These are phyloP conservation scores for Amazona vittata DNA, from an alignment of 2,113 vertebrate genomes.

Conservation along the genomic window DNA sequence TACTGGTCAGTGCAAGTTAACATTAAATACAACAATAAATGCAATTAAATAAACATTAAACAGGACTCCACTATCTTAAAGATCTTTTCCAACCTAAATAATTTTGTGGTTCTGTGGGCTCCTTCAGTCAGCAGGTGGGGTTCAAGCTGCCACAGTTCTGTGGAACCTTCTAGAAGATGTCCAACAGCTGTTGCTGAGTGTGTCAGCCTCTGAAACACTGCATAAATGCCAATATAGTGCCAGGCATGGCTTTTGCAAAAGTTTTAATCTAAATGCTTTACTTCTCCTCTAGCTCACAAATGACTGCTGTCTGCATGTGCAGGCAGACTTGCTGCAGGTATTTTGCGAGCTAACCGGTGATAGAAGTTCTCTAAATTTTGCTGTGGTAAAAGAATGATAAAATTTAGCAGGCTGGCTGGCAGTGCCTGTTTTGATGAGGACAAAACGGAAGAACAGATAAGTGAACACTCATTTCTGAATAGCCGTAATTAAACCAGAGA, in stretches of 20 bases:
- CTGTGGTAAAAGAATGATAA: not conserved
- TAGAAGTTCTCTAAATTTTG: not conserved
- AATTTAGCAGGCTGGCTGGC: not conserved
- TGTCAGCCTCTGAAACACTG: not conserved
- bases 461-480: not conserved
- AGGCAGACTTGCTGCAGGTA: not conserved
- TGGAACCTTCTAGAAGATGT: not conserved
- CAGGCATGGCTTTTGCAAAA: not conserved
- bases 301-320: rapidly evolving
- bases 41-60: not conserved
- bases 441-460: not conserved
- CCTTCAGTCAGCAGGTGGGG: not conserved
- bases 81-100: not conserved
- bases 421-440: not conserved
- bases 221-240: not conserved
- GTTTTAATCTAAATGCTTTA: not conserved
- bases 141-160: not conserved
- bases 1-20: not conserved
- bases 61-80: not conserved
- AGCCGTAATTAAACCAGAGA: not conserved
- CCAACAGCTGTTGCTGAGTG: not conserved
- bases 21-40: not conserved
- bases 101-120: not conserved
- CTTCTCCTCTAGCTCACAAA: not conserved
- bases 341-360: rapidly evolving